These are phyloP conservation scores for Tenthredo distinguenda DNA, from an alignment of 2,888 invertebrate genomes.

Conservation along the genomic window DNA sequence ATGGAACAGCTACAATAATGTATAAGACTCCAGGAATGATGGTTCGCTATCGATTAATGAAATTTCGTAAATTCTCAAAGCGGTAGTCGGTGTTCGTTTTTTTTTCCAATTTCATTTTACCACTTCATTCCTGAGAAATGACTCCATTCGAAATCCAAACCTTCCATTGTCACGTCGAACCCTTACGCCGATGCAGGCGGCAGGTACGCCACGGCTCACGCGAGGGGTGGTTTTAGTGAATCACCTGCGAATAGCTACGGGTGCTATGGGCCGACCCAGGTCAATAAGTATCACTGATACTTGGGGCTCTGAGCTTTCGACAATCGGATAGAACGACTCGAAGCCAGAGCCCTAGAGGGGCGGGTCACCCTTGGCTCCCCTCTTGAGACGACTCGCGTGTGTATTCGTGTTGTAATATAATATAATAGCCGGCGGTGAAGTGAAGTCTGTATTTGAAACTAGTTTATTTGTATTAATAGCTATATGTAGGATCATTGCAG, in stretches of 20 bases:
- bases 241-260: conserved; percentile 21
- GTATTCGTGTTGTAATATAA: neutral
- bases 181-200: conserved; percentile 10
- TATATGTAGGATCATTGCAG: neutral
- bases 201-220: neutral
- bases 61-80: neutral
- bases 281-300: conserved; percentile 40
- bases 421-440: neutral
- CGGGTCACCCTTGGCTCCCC: conserved; percentile 2
- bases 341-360: conserved; percentile 12
- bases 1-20: neutral
- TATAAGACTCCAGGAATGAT: neutral
- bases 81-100: neutral
- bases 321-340: conserved; percentile 39
- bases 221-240: conserved; percentile 22
- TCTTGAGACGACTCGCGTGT: neutral
- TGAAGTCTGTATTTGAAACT: neutral
- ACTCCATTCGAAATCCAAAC: neutral
- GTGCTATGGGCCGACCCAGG: conserved; percentile 13
- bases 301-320: conserved; percentile 35
- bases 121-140: neutral
- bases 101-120: neutral
- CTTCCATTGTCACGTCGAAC: neutral
- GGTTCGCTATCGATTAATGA: neutral
- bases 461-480: conserved; percentile 9